A percentile compares a stretch with the other conserved stretches of the same genome.
phyloP scores from a whole-genome alignment of 2,113 vertebrate genomes.

The Calyptommatus sinebrachiatus region DNA sequence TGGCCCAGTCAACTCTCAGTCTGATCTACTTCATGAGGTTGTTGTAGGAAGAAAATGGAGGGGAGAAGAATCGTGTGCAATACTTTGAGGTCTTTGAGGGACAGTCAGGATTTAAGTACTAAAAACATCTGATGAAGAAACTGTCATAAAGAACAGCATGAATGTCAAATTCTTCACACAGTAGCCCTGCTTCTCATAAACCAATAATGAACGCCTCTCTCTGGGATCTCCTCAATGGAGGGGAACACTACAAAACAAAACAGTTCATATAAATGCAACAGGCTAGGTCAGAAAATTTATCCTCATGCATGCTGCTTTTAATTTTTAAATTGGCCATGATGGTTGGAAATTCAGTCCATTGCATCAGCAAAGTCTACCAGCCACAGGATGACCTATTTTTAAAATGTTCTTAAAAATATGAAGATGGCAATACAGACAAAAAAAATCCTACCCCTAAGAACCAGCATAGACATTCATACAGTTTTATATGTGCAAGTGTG shows the following conservation, averaged over 20 bases:
- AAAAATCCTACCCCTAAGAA: not conserved
- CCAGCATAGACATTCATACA: not conserved
- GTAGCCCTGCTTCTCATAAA: not conserved
- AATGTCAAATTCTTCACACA: not conserved
- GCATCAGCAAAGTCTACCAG: no score
- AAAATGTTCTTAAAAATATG: no score
- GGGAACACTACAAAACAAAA: not conserved
- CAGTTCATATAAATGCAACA: not conserved
- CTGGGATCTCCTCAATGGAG: not conserved
- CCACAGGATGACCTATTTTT: no score
- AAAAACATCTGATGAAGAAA: not conserved
- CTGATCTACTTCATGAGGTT: no score
- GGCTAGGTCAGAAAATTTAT: not conserved
- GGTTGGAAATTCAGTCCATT: no score
- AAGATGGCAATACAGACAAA: no score
- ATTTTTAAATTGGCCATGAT: not conserved
- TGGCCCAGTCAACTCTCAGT: no score
- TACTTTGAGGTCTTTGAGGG: no score
- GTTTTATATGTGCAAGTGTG: not conserved
- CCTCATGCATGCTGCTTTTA: not conserved
- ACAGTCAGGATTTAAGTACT: not conserved
- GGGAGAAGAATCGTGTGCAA: no score
- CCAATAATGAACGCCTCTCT: not conserved
- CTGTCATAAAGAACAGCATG: not conserved
- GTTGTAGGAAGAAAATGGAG: no score